Evolutionary conservation across 2,113 vertebrate genomes (phyloP).

Genomic region (Thamnaconus septentrionalis): DNA sequence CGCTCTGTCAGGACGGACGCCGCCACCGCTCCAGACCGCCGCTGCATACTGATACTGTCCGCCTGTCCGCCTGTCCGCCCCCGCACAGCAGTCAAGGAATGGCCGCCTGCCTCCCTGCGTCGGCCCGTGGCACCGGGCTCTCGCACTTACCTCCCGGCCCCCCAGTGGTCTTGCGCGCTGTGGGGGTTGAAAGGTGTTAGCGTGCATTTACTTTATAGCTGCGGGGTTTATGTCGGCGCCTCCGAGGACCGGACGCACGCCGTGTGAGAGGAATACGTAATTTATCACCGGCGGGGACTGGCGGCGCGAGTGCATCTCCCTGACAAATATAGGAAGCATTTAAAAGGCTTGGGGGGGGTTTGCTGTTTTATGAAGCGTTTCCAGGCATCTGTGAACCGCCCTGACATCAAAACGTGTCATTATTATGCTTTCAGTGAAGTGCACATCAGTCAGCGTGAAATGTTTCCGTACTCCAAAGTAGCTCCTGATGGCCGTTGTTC

Average conservation of each 20-base stretch:
- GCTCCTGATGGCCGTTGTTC: slow-evolving; percentile 35
- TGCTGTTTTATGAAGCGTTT: slow-evolving; percentile 61
- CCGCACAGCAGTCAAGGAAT: slow-evolving; percentile 42
- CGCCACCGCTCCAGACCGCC: slow-evolving; percentile 37
- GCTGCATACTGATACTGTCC: slow-evolving; percentile 54
- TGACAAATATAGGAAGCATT: slow-evolving; percentile 53
- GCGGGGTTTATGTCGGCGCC: slow-evolving; percentile 43
- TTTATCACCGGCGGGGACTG: slow-evolving; percentile 37
- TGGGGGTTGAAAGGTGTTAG: slow-evolving; percentile 40
- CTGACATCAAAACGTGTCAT: slow-evolving; percentile 55
- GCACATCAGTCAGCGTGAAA: slow-evolving; percentile 56
- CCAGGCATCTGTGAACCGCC: slow-evolving; percentile 29
- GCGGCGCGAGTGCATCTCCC: slow-evolving; percentile 38
- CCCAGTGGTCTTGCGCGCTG: slow-evolving; percentile 21
- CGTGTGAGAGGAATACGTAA: slow-evolving; percentile 45
- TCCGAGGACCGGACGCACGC: slow-evolving; percentile 23
- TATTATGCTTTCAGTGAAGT: slow-evolving; percentile 58
- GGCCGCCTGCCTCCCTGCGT: slow-evolving; percentile 51
- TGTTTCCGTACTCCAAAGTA: slow-evolving; percentile 39
- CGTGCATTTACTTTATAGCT: slow-evolving; percentile 54
- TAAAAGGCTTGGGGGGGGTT: slow-evolving; percentile 18
- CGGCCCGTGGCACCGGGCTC: slow-evolving; percentile 34
- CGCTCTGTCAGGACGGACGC: slow-evolving; percentile 55
- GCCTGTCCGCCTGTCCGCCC: slow-evolving; percentile 21
- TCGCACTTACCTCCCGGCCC: slow-evolving; percentile 25